phyloP scores from a whole-genome alignment of 1,140 invertebrate genomes.

The Spodoptera frugiperda region DNA sequence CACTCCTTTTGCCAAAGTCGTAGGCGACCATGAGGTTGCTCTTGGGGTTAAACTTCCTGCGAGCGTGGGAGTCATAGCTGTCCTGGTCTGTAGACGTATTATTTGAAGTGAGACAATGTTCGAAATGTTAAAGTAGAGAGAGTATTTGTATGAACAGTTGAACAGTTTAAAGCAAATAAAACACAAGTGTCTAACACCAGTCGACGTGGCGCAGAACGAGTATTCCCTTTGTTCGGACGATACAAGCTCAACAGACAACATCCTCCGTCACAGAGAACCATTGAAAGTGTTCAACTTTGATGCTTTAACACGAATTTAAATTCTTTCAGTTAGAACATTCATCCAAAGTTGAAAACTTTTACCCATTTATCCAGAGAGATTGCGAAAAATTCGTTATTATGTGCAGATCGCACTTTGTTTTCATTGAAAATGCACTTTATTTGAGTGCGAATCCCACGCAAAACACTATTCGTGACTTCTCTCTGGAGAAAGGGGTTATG shows the following conservation, averaged over 20 bases:
- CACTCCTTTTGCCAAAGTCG: slow-evolving; percentile 76
- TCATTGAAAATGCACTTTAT: slow-evolving; percentile 19
- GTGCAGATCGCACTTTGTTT: slow-evolving; percentile 6
- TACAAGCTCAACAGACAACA: slow-evolving; percentile 28
- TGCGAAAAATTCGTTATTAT: not conserved
- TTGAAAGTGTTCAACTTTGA: slow-evolving; percentile 51
- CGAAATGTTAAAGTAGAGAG: slow-evolving; percentile 40
- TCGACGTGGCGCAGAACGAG: slow-evolving; percentile 25
- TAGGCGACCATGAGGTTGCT: slow-evolving; percentile 66
- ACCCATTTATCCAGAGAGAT: slow-evolving; percentile 34
- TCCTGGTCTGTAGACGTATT: slow-evolving; percentile 54
- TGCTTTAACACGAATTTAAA: slow-evolving; percentile 29
- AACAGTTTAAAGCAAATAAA: slow-evolving; percentile 11
- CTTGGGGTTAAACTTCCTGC: slow-evolving; percentile 70
- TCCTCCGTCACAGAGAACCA: slow-evolving; percentile 13
- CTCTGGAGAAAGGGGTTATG: slow-evolving; percentile 47
- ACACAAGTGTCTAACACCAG: slow-evolving; percentile 32
- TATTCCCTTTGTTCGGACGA: slow-evolving; percentile 11
- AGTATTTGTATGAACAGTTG: slow-evolving; percentile 25
- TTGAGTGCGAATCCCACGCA: not conserved
- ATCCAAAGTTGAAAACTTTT: slow-evolving; percentile 47
- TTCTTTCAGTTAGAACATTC: slow-evolving; percentile 1
- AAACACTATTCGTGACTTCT: slow-evolving; percentile 24
- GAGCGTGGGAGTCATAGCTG: slow-evolving; percentile 54
- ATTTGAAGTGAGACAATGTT: slow-evolving; percentile 45